phyloP scores from a whole-genome alignment of 2,113 vertebrate species.

The Pipa parva region DNA sequence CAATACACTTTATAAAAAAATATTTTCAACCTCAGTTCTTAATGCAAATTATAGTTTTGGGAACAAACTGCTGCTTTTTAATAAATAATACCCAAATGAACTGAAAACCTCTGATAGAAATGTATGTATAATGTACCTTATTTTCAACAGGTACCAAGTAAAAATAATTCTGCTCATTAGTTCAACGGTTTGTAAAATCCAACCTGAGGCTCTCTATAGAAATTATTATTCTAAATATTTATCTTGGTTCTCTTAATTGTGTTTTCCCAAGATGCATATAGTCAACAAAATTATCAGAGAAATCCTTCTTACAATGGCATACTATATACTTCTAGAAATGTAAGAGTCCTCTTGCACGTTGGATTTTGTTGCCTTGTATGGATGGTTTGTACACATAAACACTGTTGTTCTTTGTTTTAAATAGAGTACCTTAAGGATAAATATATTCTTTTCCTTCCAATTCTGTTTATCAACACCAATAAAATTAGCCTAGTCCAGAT shows the following conservation, averaged over 20 bases:
- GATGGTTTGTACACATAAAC: neutral
- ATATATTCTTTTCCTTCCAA: conserved; percentile 8
- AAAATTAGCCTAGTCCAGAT: neutral
- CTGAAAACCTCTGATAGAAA: conserved; percentile 6
- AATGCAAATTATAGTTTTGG: neutral
- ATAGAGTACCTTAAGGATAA: conserved; percentile 25
- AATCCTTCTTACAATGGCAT: neutral
- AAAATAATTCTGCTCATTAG: conserved; percentile 14
- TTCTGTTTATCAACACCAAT: neutral
- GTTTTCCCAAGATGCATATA: neutral
- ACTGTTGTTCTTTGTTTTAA: neutral
- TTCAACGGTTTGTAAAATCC: neutral
- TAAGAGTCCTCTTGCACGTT: conserved; percentile 1
- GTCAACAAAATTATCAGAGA: neutral
- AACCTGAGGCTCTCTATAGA: neutral
- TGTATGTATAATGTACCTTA: conserved; percentile 40
- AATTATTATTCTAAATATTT: neutral
- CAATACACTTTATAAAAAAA: neutral
- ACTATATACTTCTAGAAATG: neutral
- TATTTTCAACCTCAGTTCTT: neutral
- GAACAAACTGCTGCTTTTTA: conserved; percentile 3
- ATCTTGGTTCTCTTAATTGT: neutral
- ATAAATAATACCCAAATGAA: conserved; percentile 30
- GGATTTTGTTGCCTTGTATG: neutral
- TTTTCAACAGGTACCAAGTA: conserved; percentile 33